phyloP scores from a whole-genome alignment of 2,888 invertebrate genomes.

The Erebia ligea region DNA sequence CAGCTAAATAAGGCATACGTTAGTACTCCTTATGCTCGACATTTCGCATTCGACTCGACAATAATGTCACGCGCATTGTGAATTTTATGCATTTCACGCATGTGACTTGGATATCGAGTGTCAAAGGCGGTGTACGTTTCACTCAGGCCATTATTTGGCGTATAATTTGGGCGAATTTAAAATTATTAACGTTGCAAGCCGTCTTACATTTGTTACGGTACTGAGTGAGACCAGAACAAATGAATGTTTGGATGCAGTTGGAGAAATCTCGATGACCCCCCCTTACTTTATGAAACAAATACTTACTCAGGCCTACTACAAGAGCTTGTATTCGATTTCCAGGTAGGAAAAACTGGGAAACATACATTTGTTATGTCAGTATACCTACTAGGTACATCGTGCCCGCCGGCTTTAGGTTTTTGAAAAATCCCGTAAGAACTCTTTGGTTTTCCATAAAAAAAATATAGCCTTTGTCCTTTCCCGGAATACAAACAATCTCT shows the following conservation, averaged over 20 bases:
- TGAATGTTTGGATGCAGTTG: conserved; percentile 10
- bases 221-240: conserved; percentile 6
- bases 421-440: no score
- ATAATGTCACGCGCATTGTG: conserved; percentile 32
- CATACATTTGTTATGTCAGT: no score
- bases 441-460: no score
- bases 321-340: not conserved
- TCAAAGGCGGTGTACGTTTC: conserved; percentile 58
- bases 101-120: conserved; percentile 59
- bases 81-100: conserved; percentile 21
- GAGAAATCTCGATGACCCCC: not conserved
- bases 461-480: no score
- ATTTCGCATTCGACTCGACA: conserved; percentile 22
- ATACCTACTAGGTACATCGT: no score
- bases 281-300: not conserved
- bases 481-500: no score
- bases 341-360: not conserved
- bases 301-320: no score
- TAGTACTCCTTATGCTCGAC: conserved; percentile 7
- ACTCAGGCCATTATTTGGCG: conserved; percentile 55
- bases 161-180: conserved; percentile 68
- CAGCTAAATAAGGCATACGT: not conserved
- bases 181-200: conserved; percentile 24
- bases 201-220: conserved; percentile 19
- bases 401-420: no score